Base-by-base conservation (phyloP, 2,888 invertebrate genomes). In the Agriopis marginaria region DNA sequence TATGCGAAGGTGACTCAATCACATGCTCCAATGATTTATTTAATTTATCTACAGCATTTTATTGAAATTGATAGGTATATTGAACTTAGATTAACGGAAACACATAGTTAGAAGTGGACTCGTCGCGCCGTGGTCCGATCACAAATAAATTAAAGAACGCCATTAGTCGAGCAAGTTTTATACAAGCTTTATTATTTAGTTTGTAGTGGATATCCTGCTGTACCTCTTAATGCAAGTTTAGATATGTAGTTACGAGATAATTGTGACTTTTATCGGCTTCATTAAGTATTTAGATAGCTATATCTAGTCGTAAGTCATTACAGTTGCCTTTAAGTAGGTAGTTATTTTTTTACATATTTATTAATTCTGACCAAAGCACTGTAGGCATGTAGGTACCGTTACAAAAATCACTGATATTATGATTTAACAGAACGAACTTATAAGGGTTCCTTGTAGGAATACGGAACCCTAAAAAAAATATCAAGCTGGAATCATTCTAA, bases 31-130 rank as follows among this genome's bases (percentile, higher is more conserved):
- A 56, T 55, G 56, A 56, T 40, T 44, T 12, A 54, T 68, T 66
- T 71, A 62, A 63, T 68, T 59, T 49, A 65, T 59, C 59, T 66
- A 63, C 23, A 50, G 50, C 56, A 49, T 61, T 62, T 63, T 67
- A 70, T 72, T 59, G 66, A 69, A 70, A 76, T 74, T 72, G 61
- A 79, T 76, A 75, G 76, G 78, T 75, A 74, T 79, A 69, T 76
- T 79, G 78, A 79, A 79, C 78, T 69, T 70, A 72, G 66, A 70
- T 66, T 78, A 79, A 79, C 76, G 77, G 76, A 72, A 66, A 66
- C 54, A 64, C 63, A 47, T 53, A 51, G 51, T 61, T 53, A 60
- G 39, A 58, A 45, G 14, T 47, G 47, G 53, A 63, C 12, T 66
- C 47, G 66, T 63, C 51, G 49, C 44, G 47, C 23, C 62, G 53